Evolutionary conservation across 2,888 invertebrate species (phyloP), one percentile per base, ranked within the genome.

Genomic region (Archaeoteleia sp.): DNA sequence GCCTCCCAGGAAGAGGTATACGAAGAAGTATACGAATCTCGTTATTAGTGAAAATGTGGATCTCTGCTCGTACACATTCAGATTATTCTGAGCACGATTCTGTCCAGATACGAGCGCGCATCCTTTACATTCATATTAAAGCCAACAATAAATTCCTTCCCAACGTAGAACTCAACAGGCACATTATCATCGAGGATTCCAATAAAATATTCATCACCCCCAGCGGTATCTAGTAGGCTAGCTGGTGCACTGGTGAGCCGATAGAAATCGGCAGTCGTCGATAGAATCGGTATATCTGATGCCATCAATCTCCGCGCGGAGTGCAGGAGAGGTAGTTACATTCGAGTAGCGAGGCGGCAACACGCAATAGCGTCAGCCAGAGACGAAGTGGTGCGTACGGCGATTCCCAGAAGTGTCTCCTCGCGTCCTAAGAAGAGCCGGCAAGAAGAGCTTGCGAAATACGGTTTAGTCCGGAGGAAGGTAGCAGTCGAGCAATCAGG

Each of bases 401-500:
- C 29, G 46, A 27, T 34, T 25, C 25, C 60, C 48, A 46, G 65
- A 66, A 69, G 27, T 55, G 53, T 54, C 27, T 27, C 27, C 12
- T 1, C 10, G n/a, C 10, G 32, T 20, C 20, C 5, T 20, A 5
- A 20, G 9, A 13, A 34, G 13, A 34, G 8, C n/a, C n/a, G n/a
- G n/a, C n/a, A n/a, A n/a, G n/a, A n/a, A n/a, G n/a, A n/a, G n/a
- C n/a, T n/a, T 5, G 20, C 20, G 20, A 20, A 29, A 8, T 29
- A 29, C 29, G n/a, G 8, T 2, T 3, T 29, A 2, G 29, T 29
- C 9, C 29, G 8, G 29, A 48, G 29, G 34, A 54, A 55, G 54
- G 48, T 75, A 78, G 77, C 74, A 74, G 79, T 78, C 72, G 69
- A 73, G 76, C 75, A 77, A 76, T 78, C 78, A 78, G 78, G 77